Percentiles rank a stretch among this genome's conserved stretches.
phyloP scores from a whole-genome alignment of 1,140 invertebrate genomes.

The Nasonia giraulti region DNA sequence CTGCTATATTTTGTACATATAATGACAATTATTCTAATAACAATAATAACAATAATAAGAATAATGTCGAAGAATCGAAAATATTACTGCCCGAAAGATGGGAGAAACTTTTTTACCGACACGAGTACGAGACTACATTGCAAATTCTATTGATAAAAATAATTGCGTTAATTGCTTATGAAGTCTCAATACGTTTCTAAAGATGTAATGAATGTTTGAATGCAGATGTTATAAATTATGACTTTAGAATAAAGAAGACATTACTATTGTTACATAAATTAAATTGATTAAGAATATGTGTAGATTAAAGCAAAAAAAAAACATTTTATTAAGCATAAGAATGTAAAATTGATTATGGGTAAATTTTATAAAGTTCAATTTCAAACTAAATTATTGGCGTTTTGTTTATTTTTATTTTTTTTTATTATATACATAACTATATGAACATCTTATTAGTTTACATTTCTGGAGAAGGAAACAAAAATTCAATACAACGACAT shows the following conservation, averaged over 20 bases:
- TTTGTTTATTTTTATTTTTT: slow-evolving; percentile 45
- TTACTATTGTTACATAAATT: slow-evolving; percentile 51
- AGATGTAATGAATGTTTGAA: slow-evolving; percentile 50
- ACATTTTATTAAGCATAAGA: slow-evolving; percentile 48
- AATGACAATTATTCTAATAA: slow-evolving; percentile 3
- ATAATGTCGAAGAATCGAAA: slow-evolving; percentile 43
- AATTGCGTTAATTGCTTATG: slow-evolving; percentile 47
- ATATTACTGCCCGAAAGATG: slow-evolving; percentile 37
- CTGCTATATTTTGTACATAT: slow-evolving; percentile 42
- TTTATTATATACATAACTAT: slow-evolving; percentile 4
- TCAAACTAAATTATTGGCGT: slow-evolving; percentile 37
- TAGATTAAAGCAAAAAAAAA: slow-evolving; percentile 36
- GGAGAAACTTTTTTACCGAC: slow-evolving; percentile 41
- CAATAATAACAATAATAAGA: slow-evolving; percentile 24
- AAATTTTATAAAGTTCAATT: slow-evolving; percentile 53
- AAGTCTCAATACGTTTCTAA: slow-evolving; percentile 48
- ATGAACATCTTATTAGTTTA: not conserved
- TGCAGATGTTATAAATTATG: slow-evolving; percentile 50
- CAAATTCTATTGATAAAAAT: slow-evolving; percentile 40
- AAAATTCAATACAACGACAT: not conserved
- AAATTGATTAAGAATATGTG: slow-evolving; percentile 48
- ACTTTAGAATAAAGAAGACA: slow-evolving; percentile 48
- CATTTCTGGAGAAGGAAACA: not conserved
- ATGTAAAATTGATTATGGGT: slow-evolving; percentile 49
- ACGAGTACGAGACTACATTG: slow-evolving; percentile 42